These are phyloP conservation scores for Diploptera punctata DNA, from an alignment of 2,888 invertebrate species.

Conservation along the genomic window DNA sequence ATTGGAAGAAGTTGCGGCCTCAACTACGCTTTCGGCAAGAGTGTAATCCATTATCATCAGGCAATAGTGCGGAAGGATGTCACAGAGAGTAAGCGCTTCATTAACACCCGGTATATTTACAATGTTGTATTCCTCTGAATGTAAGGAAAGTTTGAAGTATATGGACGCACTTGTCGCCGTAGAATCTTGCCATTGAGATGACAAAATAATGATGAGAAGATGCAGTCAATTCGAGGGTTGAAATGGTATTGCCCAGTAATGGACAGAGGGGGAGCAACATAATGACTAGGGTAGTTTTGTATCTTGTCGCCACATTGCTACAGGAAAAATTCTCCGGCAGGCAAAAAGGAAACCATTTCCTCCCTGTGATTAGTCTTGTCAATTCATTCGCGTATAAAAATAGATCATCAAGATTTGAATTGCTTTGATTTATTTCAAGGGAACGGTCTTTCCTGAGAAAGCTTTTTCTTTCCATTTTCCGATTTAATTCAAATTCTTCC, in stretches of 20 bases:
- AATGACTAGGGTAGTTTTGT: conserved; percentile 5
- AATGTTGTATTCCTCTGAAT: no score
- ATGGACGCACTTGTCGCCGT: background rate
- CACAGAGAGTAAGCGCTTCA: no score
- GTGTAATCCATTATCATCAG: no score
- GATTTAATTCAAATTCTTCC: no score
- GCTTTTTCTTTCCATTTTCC: no score
- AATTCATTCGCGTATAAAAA: background rate
- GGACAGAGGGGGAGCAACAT: background rate
- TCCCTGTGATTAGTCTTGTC: background rate
- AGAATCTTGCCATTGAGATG: background rate
- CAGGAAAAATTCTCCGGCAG: background rate
- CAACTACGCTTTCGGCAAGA: no score
- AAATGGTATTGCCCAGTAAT: background rate
- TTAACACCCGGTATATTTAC: no score
- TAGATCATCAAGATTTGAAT: background rate
- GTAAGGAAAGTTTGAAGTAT: background rate
- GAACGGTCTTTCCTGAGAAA: no score
- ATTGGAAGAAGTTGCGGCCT: no score
- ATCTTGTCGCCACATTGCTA: conserved; percentile 16
- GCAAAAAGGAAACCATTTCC: background rate
- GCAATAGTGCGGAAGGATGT: no score
- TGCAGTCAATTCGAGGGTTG: background rate
- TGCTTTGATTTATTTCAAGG: background rate
- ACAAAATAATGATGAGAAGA: conserved; percentile 7